Conservation (phyloP, 1,140 invertebrate genomes). For the Diabrotica virgifera region DNA sequence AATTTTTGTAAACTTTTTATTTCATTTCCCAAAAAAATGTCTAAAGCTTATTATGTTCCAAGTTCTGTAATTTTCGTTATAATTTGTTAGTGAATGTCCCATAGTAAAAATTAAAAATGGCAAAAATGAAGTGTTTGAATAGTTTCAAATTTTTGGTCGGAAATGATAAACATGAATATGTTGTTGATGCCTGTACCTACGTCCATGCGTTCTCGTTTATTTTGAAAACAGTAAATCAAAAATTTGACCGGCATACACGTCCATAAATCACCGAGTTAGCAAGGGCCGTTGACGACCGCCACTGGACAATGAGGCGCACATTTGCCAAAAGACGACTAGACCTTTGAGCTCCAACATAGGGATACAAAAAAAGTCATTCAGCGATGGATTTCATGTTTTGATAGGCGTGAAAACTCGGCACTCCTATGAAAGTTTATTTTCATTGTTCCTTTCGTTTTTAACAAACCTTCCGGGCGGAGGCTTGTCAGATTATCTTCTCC, state of each 20-base stretch:
- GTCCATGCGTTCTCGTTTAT: not conserved
- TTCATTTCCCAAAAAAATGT: too few species aligned
- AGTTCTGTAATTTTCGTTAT: too few species aligned
- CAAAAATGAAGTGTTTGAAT: too few species aligned
- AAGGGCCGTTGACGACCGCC: constrained; percentile 10
- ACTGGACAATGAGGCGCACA: constrained; percentile 11
- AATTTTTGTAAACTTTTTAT: too few species aligned
- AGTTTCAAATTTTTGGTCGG: too few species aligned
- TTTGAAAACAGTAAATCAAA: constrained; percentile 5
- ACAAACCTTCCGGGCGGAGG: not conserved
- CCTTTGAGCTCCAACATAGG: not conserved
- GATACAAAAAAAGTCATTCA: constrained; percentile 9
- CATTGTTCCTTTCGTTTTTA: constrained; percentile 6
- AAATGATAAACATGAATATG: too few species aligned
- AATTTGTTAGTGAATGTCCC: too few species aligned
- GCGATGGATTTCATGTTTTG: constrained; percentile 10
- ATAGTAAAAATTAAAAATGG: too few species aligned
- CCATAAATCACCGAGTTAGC: constrained; percentile 11
- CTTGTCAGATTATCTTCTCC: not conserved
- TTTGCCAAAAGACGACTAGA: constrained; percentile 4
- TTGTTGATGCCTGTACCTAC: not conserved
- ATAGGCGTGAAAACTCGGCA: constrained; percentile 10
- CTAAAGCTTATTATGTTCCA: too few species aligned
- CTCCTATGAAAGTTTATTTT: constrained; percentile 4
- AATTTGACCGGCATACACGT: not conserved